Percentiles rank a stretch among this genome's conserved stretches.
These are phyloP conservation scores for Natrix natrix DNA, from an alignment of 2,797 vertebrate species.

Conservation along the genomic window DNA sequence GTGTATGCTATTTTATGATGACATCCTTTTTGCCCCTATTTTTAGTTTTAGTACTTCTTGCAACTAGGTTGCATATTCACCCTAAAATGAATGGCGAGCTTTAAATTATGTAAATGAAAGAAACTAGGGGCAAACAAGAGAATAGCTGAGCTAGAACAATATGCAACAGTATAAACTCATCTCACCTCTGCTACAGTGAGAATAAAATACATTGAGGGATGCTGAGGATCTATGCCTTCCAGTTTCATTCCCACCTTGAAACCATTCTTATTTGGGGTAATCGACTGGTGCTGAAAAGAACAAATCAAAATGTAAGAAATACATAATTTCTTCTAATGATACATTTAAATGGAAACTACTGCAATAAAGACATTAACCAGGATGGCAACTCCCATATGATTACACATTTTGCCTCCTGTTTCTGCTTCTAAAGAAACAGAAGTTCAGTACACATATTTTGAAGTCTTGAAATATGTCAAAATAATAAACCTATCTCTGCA, in stretches of 20 bases:
- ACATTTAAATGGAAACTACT: not conserved
- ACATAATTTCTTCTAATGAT: not conserved
- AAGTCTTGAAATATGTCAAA: not conserved
- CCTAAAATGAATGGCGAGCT: not conserved
- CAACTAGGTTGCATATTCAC: not conserved
- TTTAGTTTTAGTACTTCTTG: not conserved
- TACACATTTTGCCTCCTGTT: not conserved
- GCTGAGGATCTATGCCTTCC: conserved; percentile 94
- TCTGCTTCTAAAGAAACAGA: not conserved
- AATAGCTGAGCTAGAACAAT: not conserved
- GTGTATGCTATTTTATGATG: not conserved
- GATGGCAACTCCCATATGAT: not conserved
- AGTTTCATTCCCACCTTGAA: conserved; percentile 95
- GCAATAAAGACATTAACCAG: not conserved
- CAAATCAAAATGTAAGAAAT: not conserved
- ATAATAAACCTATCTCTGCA: not conserved
- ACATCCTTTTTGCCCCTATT: not conserved
- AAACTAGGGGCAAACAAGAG: not conserved
- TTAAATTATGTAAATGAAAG: too few relatives aligned
- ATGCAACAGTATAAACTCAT: not conserved
- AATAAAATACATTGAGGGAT: conserved; percentile 97
- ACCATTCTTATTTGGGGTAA: conserved; percentile 82
- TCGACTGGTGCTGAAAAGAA: conserved; percentile 79
- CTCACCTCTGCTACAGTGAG: conserved; percentile 95
- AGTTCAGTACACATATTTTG: not conserved